Percentiles rank a stretch among this genome's conserved stretches.
These are phyloP conservation scores for Capreolus pygargus DNA, from an alignment of 2,113 vertebrate species.

Conservation along the genomic window DNA sequence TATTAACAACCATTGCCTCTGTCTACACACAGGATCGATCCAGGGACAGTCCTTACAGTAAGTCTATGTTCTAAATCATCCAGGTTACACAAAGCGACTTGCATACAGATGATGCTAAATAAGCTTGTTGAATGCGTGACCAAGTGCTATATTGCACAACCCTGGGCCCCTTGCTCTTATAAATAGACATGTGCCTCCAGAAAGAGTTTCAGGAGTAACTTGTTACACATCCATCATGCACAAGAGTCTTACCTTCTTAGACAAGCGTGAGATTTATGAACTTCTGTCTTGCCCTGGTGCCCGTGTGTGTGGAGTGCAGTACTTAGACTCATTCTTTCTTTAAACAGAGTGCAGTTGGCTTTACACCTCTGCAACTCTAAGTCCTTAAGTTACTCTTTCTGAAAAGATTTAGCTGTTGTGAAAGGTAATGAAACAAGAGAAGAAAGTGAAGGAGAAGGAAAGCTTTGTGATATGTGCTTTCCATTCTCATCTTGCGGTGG, in stretches of 20 bases:
- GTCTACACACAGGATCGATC: background rate
- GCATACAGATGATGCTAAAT: conserved; percentile 9
- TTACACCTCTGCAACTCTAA: background rate
- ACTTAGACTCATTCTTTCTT: conserved; percentile 10
- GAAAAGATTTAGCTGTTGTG: background rate
- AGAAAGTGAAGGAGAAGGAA: background rate
- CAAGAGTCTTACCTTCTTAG: background rate
- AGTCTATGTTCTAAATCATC: background rate
- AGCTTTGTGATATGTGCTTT: background rate
- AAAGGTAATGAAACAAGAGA: background rate
- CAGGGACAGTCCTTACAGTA: background rate
- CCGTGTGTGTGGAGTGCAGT: background rate
- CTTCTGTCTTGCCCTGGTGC: background rate
- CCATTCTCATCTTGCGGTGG: background rate
- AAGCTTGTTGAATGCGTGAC: background rate
- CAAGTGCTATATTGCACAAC: background rate
- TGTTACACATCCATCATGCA: background rate
- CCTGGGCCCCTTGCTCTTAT: background rate
- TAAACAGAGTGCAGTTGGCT: background rate
- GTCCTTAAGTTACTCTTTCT: conserved; percentile 18
- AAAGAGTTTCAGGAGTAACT: background rate
- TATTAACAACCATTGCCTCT: background rate
- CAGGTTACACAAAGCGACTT: background rate
- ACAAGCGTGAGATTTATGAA: background rate
- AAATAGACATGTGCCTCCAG: background rate